Base-by-base conservation (phyloP, 2,113 vertebrate genomes). In the Benitochromis conjunctus region DNA sequence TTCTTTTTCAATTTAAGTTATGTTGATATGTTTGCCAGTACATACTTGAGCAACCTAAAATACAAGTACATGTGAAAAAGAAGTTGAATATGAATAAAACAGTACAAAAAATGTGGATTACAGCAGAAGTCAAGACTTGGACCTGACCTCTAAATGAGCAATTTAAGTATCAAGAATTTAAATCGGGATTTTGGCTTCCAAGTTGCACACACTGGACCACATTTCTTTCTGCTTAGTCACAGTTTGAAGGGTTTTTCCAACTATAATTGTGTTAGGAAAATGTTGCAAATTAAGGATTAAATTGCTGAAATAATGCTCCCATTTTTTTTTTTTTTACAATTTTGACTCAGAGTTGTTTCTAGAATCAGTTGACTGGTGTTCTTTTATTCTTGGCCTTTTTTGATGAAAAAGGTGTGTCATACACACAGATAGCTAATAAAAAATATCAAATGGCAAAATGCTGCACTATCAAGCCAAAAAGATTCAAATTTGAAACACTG, bases 181-280 rank as follows among this genome's bases (percentile, higher is more conserved):
- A 71, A 86, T 84, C 34, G 5, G 26, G 60, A 80, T 29, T 38
- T 87, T 62, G 19, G 43, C 54, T 69, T 92, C 36, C 31, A 79
- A 86, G 69, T 74, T 24, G 58, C 69, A 81, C 69, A 69, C 69
- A 51, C 55, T 58, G 38, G 11, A 58, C 34, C 1, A 21, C 77
- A 90, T 86, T 38, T 53, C 86, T 77, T 80, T 82, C 77, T 83
- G 16, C 56, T 88, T 88, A 82, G 41, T 88, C 76, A 92, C 53
- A 82, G 76, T 60, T 78, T 41, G 24, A 77, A 62, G 41, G 21
- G 36, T 14, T 19, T 16, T 16, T 79, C 81, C 53, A 84, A 34
- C 62, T 66, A 43, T 24, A 46, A 62, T 9, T 14, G 41, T 38
- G 46, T 19, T 7, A 87, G 76, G 83, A 86, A 91, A 91, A 87